Evolutionary conservation across 2,113 vertebrate species (phyloP), one percentile per base, ranked within the genome.

Genomic region (Hippocampus mohnikei): DNA sequence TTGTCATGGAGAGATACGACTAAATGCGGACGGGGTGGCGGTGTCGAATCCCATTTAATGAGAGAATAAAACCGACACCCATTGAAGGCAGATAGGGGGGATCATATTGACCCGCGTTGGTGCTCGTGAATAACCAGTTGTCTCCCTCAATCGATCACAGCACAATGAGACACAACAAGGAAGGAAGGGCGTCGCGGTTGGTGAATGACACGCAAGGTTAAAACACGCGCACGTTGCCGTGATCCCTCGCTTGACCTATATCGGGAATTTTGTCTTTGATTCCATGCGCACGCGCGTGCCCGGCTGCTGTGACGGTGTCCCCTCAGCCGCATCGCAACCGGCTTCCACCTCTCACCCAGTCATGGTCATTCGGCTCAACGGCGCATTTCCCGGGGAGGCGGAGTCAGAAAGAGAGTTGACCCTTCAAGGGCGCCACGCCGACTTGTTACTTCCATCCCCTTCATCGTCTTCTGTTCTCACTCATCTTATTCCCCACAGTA

Each of bases 81-180:
- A 73, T 70, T 84, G 83, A 90, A 87, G 71, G 74, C 86, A 84
- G 88, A 90, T 83, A 85, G 74, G 79, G 83, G 81, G 77, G 85
- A 80, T 74, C 62, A 62, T 86, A 89, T 90, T 89, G 87, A 91
- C 87, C 83, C 62, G 52, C 9, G 53, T 67, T 78, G 86, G 71
- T 77, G 82, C 84, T 91, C 72, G 81, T 88, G 86, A 90, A 89
- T 90, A 89, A 88, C 86, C 78, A 81, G 81, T 86, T 84, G 89
- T 89, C 85, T 87, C 66, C 81, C 66, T 66, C 82, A 53, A 90
- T 91, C 85, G 86, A 90, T 90, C 78, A 84, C 75, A 44, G 62
- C 82, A 88, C 85, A 88, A 91, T 85, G 74, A 80, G 73, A 77
- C 71, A 84, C 85, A 85, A 82, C 78, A 67, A 12, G 66, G 73